Conservation (phyloP, 2,797 vertebrate genomes). For the Takifugu rubripes region DNA sequence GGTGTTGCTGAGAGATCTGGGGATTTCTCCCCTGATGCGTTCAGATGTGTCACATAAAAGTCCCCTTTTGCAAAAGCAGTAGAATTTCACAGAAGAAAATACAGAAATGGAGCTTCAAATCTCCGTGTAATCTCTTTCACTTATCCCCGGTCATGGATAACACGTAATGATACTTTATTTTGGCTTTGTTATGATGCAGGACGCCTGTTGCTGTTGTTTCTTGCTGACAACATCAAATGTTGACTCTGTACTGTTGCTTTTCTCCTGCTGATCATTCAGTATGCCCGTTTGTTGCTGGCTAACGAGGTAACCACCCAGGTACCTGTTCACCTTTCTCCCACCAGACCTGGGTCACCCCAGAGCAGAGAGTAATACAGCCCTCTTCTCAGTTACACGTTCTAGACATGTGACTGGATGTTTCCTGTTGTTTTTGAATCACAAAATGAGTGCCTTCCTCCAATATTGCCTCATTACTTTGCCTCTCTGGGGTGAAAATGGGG, state of each 20-base stretch:
- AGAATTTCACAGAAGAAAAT: neutral
- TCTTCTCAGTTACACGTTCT: neutral
- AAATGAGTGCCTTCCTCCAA: neutral
- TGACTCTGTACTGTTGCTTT: constrained; percentile 85
- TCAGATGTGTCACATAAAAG: neutral
- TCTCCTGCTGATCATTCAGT: constrained; percentile 83
- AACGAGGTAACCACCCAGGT: constrained; percentile 96
- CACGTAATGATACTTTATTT: too few relatives aligned
- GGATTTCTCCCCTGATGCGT: constrained; percentile 22
- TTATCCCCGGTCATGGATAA: too few relatives aligned
- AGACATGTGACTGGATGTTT: neutral
- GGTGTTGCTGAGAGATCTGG: neutral
- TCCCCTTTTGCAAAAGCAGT: too few relatives aligned
- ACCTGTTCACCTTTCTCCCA: constrained; percentile 56
- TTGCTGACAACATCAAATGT: constrained; percentile 59
- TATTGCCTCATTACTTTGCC: neutral
- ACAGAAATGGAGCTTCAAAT: too few relatives aligned
- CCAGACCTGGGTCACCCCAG: constrained; percentile 63
- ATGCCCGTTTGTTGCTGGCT: constrained; percentile 92
- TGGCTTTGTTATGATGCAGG: neutral
- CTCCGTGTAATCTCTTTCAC: neutral
- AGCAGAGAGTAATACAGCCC: neutral
- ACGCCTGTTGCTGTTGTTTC: constrained; percentile 27
- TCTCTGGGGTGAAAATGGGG: neutral
- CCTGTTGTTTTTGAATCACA: too few relatives aligned